phyloP scores from a whole-genome alignment of 2,888 invertebrate genomes.

The Tribolium freemani region DNA sequence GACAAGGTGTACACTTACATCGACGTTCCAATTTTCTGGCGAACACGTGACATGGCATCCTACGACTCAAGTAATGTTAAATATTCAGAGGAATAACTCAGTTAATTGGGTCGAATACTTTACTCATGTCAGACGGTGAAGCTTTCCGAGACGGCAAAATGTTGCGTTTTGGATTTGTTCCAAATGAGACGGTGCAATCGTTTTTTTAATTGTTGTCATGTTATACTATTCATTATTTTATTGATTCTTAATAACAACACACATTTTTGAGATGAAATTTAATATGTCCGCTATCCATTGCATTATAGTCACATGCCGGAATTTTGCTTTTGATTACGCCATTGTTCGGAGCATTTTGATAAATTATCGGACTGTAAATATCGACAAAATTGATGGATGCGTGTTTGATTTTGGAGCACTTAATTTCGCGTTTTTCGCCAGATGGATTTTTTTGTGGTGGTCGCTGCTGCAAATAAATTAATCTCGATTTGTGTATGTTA shows the following conservation, averaged over 20 bases:
- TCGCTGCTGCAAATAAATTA: background rate
- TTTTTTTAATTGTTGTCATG: too few relatives aligned
- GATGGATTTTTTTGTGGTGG: slow-evolving; percentile 6
- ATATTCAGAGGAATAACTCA: slow-evolving; percentile 30
- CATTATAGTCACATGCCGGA: slow-evolving; percentile 18
- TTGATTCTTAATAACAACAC: slow-evolving; percentile 1
- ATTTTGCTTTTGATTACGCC: slow-evolving; percentile 27
- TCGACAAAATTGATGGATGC: slow-evolving; percentile 40
- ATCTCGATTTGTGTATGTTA: slow-evolving; percentile 1
- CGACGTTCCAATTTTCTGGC: slow-evolving; percentile 16
- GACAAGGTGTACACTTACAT: slow-evolving; percentile 2
- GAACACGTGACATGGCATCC: slow-evolving; percentile 27
- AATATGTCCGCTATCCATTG: slow-evolving; percentile 8
- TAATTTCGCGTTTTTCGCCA: slow-evolving; percentile 36
- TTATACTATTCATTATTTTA: too few relatives aligned
- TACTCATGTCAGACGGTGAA: slow-evolving; percentile 24
- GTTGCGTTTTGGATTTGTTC: slow-evolving; percentile 16
- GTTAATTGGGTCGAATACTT: slow-evolving; percentile 35
- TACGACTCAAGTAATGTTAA: slow-evolving; percentile 19
- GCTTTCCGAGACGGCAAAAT: slow-evolving; percentile 7
- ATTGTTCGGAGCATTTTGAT: slow-evolving; percentile 37
- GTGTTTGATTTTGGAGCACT: slow-evolving; percentile 36
- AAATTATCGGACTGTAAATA: slow-evolving; percentile 39
- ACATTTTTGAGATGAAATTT: slow-evolving; percentile 22
- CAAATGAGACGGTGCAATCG: background rate